Conservation (phyloP, 2,113 vertebrate species). For the Scytalopus superciliaris region DNA sequence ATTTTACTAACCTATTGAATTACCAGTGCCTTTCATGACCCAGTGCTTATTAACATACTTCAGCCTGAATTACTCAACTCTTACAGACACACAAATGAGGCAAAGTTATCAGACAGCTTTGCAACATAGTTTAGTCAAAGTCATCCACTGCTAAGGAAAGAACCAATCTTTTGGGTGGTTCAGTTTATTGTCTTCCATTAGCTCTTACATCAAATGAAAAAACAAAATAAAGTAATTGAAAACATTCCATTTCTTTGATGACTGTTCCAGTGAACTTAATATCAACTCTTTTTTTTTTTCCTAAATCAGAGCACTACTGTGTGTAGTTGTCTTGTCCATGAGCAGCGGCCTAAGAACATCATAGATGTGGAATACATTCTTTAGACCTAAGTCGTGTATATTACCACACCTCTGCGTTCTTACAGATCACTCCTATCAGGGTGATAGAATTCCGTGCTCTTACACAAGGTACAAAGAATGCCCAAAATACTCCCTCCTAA, state of each 20-base stretch:
- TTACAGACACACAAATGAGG: neutral
- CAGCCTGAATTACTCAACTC: neutral
- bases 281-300: neutral
- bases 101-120: neutral
- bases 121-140: neutral
- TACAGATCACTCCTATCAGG: neutral
- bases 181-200: neutral
- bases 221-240: neutral
- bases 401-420: neutral
- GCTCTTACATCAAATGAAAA: neutral
- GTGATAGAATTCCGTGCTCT: accelerated
- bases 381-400: neutral
- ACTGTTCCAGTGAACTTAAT: neutral
- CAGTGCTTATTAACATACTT: neutral
- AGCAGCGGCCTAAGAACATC: neutral
- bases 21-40: neutral
- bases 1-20: neutral
- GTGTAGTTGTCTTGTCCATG: neutral
- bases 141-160: neutral
- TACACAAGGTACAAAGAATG: neutral
- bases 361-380: neutral
- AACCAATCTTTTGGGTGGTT: neutral
- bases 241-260: neutral
- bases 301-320: neutral
- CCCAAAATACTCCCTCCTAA: neutral